Base-by-base conservation (phyloP, 30 jellyfish, hydroid and myxozoan species). In the Aurelia sp. region DNA sequence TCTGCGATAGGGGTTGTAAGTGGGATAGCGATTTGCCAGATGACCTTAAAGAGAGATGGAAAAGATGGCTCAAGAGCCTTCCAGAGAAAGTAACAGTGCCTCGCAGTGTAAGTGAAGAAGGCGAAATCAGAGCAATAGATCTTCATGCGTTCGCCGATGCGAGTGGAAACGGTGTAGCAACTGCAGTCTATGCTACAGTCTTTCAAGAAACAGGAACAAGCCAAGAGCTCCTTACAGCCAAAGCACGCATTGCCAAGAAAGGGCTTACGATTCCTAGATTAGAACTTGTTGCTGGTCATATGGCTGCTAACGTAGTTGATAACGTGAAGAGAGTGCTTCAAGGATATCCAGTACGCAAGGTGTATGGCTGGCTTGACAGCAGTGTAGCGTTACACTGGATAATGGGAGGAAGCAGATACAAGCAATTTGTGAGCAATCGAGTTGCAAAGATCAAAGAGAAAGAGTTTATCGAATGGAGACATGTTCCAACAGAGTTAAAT, bases 101-200 rank as follows among this genome's bases (percentile, higher is more conserved):
- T 12, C 13, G 87, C 7, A 35, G 52, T 17, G 13, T 82, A 18
- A 65, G 68, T n/a, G 41, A 19, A 44, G 76, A 82, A 48, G 41
- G 27, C 5, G 50, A 47, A 4, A 82, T 82, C 31, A 22, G 0
- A 18, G 41, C 40, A 21, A 52, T 69, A 13, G 77, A 67, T 17
- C 44, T 82, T 9, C 87, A 82, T 35, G 76, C 58, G 6, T 66
- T 82, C 27, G 91, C 85, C 10, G 90, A 79, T 19, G 73, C 90
- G 0, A 62, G 86, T 50, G 23, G 37, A 11, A 50, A 79, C n/a
- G 84, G 84, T 0, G 82, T 65, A 62, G 48, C 90, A 20, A 76
- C 90, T 10, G 47, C 71, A 19, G 41, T 79, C 1, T 79, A 79
- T 48, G 69, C 70, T 19, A 37, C 62, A 51, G 82, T 79, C 30